Evolutionary conservation across 2,113 vertebrate species (phyloP), one percentile per base, ranked within the genome.

Genomic region (Takifugu flavidus): DNA sequence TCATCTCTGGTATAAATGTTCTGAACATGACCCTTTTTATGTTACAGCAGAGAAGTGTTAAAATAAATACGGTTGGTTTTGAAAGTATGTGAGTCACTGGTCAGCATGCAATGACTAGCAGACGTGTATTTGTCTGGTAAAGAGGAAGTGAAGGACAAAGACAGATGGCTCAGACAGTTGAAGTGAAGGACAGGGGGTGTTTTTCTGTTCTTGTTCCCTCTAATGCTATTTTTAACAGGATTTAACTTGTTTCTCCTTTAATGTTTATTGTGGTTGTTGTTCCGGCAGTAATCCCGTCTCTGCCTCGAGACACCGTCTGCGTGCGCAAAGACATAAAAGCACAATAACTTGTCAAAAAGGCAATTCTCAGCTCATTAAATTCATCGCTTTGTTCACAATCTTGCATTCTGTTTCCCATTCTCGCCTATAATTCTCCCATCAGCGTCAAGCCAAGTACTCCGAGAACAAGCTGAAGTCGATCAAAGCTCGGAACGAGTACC

Each of bases 381-480:
- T 13, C 52, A 44, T 56, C 56, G 44, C 50, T 25, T 52, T n/a
- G 4, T 53, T 75, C 6, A n/a, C 71, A 62, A 2, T 68, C 58
- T 77, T 75, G 62, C 68, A 29, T 15, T 67, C 56, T 74, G 47
- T 73, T 62, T 67, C 58, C 80, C 56, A 65, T 74, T 44, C 25
- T 26, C 11, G 25, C 46, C 31, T 80, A 50, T 78, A 31, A 78
- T 82, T 79, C 62, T 85, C 70, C 86, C 82, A 61, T 78, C 87
- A 99, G 97, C 95, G 97, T 78, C 96, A 98, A 89, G 96, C 96
- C 78, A 99, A 99, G 84, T 99, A 98, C 77, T 98, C 95, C 0
- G 97, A 99, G 87, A 99, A 99, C 91, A 99, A 99, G 88, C 90
- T 98, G 84, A 99, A 99, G 83, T 99, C 96, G 3, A 96, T 98